These are phyloP conservation scores for Brachystomella parvula DNA, from an alignment of 1,140 invertebrate species.

Conservation along the genomic window DNA sequence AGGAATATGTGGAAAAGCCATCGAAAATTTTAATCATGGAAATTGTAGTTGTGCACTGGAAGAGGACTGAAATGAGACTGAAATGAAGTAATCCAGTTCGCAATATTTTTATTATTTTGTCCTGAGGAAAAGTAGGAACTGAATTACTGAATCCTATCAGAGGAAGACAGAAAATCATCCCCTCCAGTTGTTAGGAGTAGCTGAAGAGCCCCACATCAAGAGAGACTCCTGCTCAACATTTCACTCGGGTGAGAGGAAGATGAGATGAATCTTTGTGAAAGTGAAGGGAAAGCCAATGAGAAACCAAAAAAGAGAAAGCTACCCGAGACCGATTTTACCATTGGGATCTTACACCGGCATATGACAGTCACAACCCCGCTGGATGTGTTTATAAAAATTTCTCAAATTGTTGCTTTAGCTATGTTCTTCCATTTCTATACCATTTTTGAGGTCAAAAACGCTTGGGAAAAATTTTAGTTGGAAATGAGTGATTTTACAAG, in stretches of 20 bases:
- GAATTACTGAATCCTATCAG: not conserved
- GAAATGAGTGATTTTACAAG: too few relatives aligned
- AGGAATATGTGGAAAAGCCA: too few relatives aligned
- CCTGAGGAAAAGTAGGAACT: not conserved
- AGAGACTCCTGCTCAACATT: not conserved
- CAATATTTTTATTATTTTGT: slow-evolving; percentile 2
- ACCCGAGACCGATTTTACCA: not conserved
- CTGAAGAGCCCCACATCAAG: not conserved
- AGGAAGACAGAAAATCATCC: not conserved
- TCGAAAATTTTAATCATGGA: too few relatives aligned
- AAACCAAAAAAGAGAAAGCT: not conserved
- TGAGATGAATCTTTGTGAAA: not conserved
- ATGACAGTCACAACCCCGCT: not conserved
- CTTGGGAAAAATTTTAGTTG: too few relatives aligned
- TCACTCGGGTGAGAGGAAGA: not conserved
- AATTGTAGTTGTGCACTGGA: too few relatives aligned
- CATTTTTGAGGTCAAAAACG: too few relatives aligned
- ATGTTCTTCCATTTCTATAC: too few relatives aligned
- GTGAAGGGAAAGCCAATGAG: not conserved
- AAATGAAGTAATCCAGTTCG: not conserved
- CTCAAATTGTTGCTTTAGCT: too few relatives aligned
- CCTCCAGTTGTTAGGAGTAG: not conserved
- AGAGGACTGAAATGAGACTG: too few relatives aligned
- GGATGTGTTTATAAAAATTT: too few relatives aligned
- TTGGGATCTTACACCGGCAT: not conserved